Evolutionary conservation across 2,888 invertebrate species (phyloP).

Genomic region (Ectobius pallidus): DNA sequence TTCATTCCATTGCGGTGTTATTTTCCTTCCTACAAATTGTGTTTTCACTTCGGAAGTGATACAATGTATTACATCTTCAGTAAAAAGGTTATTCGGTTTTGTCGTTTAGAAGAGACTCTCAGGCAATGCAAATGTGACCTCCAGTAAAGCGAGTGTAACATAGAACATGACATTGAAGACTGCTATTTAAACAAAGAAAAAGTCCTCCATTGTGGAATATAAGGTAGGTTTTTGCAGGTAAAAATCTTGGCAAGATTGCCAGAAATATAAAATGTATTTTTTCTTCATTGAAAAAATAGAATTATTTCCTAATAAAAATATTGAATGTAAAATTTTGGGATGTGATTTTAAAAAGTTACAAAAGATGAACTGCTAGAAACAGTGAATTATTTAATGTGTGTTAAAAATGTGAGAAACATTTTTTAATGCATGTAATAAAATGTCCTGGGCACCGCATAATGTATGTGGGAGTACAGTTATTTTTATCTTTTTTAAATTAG

Average conservation of each 20-base stretch:
- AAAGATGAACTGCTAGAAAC: neutral
- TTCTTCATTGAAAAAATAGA: slow-evolving; percentile 3
- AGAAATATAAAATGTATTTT: neutral
- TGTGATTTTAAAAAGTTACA: too few relatives aligned
- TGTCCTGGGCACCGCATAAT: too few relatives aligned
- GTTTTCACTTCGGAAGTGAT: neutral
- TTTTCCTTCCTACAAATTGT: neutral
- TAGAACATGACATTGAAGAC: neutral
- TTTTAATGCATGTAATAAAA: slow-evolving; percentile 1
- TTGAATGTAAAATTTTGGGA: slow-evolving; percentile 8
- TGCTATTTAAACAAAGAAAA: neutral
- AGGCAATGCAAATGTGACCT: neutral
- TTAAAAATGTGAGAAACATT: neutral
- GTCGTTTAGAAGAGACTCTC: neutral
- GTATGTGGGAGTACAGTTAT: too few relatives aligned
- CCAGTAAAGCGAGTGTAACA: neutral
- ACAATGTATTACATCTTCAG: too few relatives aligned
- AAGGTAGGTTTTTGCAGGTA: neutral
- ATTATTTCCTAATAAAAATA: slow-evolving; percentile 6
- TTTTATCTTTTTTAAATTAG: too few relatives aligned
- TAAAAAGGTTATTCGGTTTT: too few relatives aligned
- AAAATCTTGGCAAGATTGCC: neutral
- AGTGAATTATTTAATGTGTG: neutral
- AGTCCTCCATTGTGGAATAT: slow-evolving; percentile 8
- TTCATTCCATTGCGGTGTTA: neutral